Evolutionary conservation across 2,888 invertebrate genomes (phyloP).

Genomic region (Neoaliturus tenellus): DNA sequence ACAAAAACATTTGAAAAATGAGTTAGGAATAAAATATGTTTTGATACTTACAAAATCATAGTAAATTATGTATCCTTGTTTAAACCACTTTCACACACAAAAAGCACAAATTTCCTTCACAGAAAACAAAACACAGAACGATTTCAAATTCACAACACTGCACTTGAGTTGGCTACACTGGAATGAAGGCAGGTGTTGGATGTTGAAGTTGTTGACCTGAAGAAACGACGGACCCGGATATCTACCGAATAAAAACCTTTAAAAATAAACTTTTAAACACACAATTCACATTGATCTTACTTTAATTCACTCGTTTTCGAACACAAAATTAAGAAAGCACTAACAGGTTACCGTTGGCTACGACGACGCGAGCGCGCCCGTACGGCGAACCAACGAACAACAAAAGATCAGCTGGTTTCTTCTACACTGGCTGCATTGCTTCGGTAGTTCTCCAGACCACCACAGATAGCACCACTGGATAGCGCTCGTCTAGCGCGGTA

Average conservation of each 20-base stretch:
- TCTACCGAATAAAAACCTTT: not conserved
- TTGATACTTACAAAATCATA: not conserved
- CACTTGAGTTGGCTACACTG: slow-evolving; percentile 29
- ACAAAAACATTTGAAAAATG: not conserved
- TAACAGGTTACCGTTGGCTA: not conserved
- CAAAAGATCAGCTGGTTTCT: slow-evolving; percentile 30
- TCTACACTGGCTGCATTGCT: slow-evolving; percentile 25
- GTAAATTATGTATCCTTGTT: not conserved
- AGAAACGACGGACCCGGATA: not conserved
- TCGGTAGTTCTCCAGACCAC: not conserved
- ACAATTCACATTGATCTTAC: not conserved
- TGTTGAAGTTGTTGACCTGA: slow-evolving; percentile 46
- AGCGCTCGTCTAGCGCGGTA: not conserved
- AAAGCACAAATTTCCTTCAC: not conserved
- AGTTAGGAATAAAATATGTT: not conserved
- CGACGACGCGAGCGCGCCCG: slow-evolving; percentile 34
- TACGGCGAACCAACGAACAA: slow-evolving; percentile 21
- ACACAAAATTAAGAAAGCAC: not conserved
- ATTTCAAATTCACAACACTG: slow-evolving; percentile 2
- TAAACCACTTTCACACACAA: not conserved
- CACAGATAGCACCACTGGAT: slow-evolving; percentile 16
- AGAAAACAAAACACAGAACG: not conserved
- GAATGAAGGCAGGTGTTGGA: slow-evolving; percentile 32
- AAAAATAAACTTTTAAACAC: no score
- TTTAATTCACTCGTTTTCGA: not conserved